Evolutionary conservation across 2,797 vertebrate species (phyloP).

Genomic region (Chaetophractus vellerosus): DNA sequence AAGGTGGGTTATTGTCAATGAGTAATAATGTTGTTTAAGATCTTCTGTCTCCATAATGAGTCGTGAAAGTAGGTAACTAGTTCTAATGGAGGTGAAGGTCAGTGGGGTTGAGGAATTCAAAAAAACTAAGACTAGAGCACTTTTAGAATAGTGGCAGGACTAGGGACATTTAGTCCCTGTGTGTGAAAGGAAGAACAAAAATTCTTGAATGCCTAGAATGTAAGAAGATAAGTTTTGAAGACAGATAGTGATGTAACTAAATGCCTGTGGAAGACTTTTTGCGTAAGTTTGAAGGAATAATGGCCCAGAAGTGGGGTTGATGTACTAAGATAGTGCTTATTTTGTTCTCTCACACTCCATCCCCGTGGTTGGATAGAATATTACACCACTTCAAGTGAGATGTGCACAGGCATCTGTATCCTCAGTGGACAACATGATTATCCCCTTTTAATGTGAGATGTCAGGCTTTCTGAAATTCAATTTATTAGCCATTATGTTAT

Average conservation of each 20-base stretch:
- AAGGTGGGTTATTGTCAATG: neutral
- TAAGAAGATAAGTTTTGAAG: neutral
- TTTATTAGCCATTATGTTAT: neutral
- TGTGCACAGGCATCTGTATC: neutral
- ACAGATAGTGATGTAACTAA: neutral
- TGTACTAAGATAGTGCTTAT: neutral
- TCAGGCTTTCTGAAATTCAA: neutral
- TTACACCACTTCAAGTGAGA: neutral
- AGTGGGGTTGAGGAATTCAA: neutral
- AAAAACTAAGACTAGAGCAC: neutral
- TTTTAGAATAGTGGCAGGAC: neutral
- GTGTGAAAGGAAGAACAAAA: neutral
- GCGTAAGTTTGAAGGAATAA: neutral
- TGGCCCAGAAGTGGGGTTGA: neutral
- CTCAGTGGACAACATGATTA: neutral
- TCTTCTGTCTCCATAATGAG: conserved; percentile 6
- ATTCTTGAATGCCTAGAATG: neutral
- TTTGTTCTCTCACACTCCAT: neutral
- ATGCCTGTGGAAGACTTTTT: neutral
- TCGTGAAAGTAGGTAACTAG: neutral
- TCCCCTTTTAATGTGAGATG: neutral
- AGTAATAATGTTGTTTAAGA: neutral
- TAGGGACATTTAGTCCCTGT: neutral
- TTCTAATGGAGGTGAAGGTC: no score
- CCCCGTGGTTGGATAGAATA: neutral